Base-by-base conservation (phyloP, 2,888 invertebrate species). In the Eupithecia abbreviata region DNA sequence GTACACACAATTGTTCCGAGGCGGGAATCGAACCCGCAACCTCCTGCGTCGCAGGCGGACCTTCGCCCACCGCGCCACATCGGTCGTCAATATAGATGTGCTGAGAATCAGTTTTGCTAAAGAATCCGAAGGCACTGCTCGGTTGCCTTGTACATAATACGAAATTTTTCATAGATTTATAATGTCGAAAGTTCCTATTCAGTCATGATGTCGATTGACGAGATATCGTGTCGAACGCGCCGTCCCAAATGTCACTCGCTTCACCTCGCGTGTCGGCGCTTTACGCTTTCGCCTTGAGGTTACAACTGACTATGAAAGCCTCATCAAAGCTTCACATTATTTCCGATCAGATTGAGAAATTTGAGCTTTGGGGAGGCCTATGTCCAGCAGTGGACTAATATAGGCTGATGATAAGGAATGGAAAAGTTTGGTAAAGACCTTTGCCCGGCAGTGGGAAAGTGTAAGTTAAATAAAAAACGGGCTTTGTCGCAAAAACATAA, bases 231-330 rank as follows among this genome's bases (percentile, higher is more conserved):
- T 42, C 66, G 66, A 66, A 66, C 66, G 42, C 0, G 6, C 66
- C 66, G 30, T 42, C 12, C 12, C 66, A 42, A 66, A 66, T 66
- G 66, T 66, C 66, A 42, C 66, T 66, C 41, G 66, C 66, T 42
- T 66, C 42, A 66, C 13, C 66, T 42, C 66, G 66, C 66, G 42
- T 66, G 65, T 66, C 15, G 3, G 13, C 66, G 66, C 66, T 66
- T 42, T 42, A 66, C 66, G 66, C 66, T 66, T 66, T 66, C 66
- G 41, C 42, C 42, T 42, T 66, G 2, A 42, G 65, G 65, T 65
- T 58, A 51, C n/a, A 58, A 58, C 5, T 58, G 55, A 18, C 55
- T 58, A 18, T 18, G 3, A 51, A 51, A 62, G n/a, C 62, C 62
- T 62, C 30, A 9, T 62, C 18, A 30, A 12, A 30, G 10, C 62